phyloP scores from a whole-genome alignment of 1,140 invertebrate genomes.

The Pseudobourletiella spinata region DNA sequence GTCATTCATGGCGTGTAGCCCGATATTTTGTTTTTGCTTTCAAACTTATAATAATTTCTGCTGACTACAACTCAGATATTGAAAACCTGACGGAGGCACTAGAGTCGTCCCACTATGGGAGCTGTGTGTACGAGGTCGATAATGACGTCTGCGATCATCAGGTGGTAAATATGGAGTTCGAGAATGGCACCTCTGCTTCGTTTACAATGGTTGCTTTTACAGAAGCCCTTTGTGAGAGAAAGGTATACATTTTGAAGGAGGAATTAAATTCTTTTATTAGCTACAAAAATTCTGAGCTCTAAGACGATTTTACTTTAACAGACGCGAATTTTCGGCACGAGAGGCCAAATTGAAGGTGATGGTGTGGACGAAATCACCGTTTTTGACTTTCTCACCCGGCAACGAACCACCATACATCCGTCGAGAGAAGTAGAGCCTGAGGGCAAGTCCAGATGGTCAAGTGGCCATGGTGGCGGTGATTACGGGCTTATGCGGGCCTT shows the following conservation, averaged over 20 bases:
- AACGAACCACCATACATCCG: slow-evolving; percentile 23
- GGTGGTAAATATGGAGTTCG: slow-evolving; percentile 46
- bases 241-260: slow-evolving; percentile 29
- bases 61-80: slow-evolving; percentile 30
- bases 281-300: no score
- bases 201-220: slow-evolving; percentile 47
- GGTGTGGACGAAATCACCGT: slow-evolving; percentile 29
- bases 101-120: slow-evolving; percentile 41
- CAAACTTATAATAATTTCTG: slow-evolving; percentile 4
- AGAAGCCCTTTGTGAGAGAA: slow-evolving; percentile 40
- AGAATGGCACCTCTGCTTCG: slow-evolving; percentile 43
- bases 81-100: slow-evolving; percentile 41
- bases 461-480: slow-evolving; percentile 43
- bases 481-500: slow-evolving; percentile 41
- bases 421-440: slow-evolving; percentile 8
- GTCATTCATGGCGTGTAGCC: no score
- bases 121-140: slow-evolving; percentile 44
- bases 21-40: no score
- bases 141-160: slow-evolving; percentile 46
- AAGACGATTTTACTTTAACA: neutral
- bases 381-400: slow-evolving; percentile 36
- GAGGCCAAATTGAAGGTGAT: slow-evolving; percentile 36
- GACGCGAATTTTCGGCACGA: slow-evolving; percentile 30
- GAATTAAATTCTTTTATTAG: no score
- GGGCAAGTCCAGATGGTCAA: slow-evolving; percentile 5